Base-by-base conservation (phyloP, 2,797 vertebrate genomes). In the Pygocentrus nattereri region DNA sequence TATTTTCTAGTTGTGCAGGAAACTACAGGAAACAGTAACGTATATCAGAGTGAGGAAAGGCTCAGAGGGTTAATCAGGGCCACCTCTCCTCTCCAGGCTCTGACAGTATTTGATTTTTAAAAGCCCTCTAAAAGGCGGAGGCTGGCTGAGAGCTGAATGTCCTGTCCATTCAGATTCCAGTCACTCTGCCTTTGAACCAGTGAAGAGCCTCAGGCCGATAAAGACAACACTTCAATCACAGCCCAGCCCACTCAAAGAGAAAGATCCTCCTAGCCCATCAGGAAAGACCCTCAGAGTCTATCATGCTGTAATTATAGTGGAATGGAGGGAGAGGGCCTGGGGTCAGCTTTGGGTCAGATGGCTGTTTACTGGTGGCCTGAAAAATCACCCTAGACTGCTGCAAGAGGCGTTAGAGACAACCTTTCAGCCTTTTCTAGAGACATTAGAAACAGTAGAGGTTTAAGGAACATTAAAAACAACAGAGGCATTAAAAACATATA, bases 321-420 rank as follows among this genome's bases (percentile, higher is more conserved):
- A n/a, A 72, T 74, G 64, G 69, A 64, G 38, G 49, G 73, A 49
- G 61, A 8, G 76, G 56, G 30, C 12, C 4, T 34, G 30, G 38
- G 75, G 71, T 85, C 76, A 82, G 77, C 41, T 16, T 25, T 27
- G 54, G 81, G 77, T 76, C 74, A 79, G n/a, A 69, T 31, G 41
- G 41, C 41, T 44, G 44, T 44, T 44, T 44, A 44, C 41, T 10
- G 8, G 8, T 44, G 41, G 56, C 8, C 59, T 30, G 16, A 47
- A 50, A 65, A 77, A 65, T 0, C 12, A 15, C 23, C 15, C 23
- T 15, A 61, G 11, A 11, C 21, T 25, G n/a, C n/a, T 16, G 16
- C 18, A 52, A 52, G 49, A 7, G 16, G 8, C 41, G 8, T 44
- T 44, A 44, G 41, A 41, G 10, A 5, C 41, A 10, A 44, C 8